Conservation (phyloP, 2,888 invertebrate species). For the Aleiodes testaceus region DNA sequence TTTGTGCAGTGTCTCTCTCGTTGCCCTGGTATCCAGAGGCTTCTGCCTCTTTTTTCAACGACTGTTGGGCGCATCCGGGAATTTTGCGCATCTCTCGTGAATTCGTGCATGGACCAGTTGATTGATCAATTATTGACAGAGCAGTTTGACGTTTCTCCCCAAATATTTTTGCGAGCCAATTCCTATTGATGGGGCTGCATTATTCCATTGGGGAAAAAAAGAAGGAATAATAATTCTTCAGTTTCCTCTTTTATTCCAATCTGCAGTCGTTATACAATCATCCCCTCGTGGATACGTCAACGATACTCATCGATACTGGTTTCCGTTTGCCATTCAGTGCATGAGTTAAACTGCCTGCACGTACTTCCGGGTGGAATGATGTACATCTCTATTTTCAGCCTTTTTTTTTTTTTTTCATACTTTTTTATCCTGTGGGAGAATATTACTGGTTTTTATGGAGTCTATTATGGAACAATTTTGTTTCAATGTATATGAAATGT, state of each 20-base stretch:
- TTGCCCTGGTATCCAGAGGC: slow-evolving; percentile 37
- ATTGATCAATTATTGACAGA: slow-evolving; percentile 70
- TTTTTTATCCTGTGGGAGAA: background rate
- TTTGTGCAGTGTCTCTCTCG: slow-evolving; percentile 54
- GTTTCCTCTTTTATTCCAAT: slow-evolving; percentile 30
- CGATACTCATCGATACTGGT: slow-evolving; percentile 69
- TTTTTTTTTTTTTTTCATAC: background rate
- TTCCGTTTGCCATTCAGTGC: slow-evolving; percentile 69
- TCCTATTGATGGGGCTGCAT: slow-evolving; percentile 48
- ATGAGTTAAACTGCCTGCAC: slow-evolving; percentile 59
- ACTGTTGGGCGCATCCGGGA: slow-evolving; percentile 50
- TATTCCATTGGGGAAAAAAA: slow-evolving; percentile 46
- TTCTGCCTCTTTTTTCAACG: slow-evolving; percentile 28
- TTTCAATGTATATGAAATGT: background rate
- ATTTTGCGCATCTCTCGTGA: slow-evolving; percentile 55
- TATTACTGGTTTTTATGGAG: background rate
- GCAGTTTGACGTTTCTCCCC: slow-evolving; percentile 41
- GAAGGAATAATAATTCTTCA: slow-evolving; percentile 15
- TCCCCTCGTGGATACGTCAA: slow-evolving; percentile 56
- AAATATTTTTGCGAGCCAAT: slow-evolving; percentile 24
- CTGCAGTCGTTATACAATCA: slow-evolving; percentile 32
- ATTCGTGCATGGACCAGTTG: slow-evolving; percentile 61
- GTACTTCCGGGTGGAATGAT: slow-evolving; percentile 50
- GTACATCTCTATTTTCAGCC: slow-evolving; percentile 56
- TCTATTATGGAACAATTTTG: slow-evolving; percentile 2